Evolutionary conservation across 2,888 invertebrate genomes (phyloP), one percentile per base, ranked within the genome.

Genomic region (Phasia obesa): DNA sequence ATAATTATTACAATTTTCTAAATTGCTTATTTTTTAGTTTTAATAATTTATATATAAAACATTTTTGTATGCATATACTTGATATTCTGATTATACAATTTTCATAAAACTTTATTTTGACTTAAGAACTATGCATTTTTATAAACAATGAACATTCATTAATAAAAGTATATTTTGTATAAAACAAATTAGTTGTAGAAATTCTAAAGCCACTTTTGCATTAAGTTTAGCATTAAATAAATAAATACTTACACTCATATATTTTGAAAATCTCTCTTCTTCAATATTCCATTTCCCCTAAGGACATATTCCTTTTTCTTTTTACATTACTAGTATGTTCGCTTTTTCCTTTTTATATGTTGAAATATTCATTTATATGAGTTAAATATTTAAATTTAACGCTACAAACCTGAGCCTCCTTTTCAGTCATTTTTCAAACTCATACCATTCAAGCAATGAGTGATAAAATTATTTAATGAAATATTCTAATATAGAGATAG

Each of bases 331-430:
- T 15, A 42, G 4, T 42, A n/a, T n/a, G n/a, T n/a, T 42, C n/a
- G n/a, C n/a, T 42, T 42, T 21, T 25, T 47, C 15, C 4, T 67
- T 25, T 53, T 15, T 6, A 19, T 11, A 11, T 35, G 35, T 47
- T 60, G 53, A 73, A n/a, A n/a, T n/a, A n/a, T n/a, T n/a, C n/a
- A n/a, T n/a, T n/a, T n/a, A n/a, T n/a, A 23, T 67, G 11, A 35
- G 31, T 31, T 53, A 42, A 44, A 55, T 49, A 69, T 69, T 80
- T 49, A 42, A 80, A 80, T 75, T 64, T 64, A 49, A 74, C 55
- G 62, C 74, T 62, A 69, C 27, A 74, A 74, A 69, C 67, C 69
- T 67, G 27, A 74, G 62, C 69, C 74, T 69, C 35, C 55, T 74
- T 51, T 38, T 44, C 55, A 55, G 55, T 35, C 23, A 25, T 21